These are phyloP conservation scores for Drosophila lacicola DNA, from an alignment of 2,888 invertebrate genomes.

Conservation along the genomic window DNA sequence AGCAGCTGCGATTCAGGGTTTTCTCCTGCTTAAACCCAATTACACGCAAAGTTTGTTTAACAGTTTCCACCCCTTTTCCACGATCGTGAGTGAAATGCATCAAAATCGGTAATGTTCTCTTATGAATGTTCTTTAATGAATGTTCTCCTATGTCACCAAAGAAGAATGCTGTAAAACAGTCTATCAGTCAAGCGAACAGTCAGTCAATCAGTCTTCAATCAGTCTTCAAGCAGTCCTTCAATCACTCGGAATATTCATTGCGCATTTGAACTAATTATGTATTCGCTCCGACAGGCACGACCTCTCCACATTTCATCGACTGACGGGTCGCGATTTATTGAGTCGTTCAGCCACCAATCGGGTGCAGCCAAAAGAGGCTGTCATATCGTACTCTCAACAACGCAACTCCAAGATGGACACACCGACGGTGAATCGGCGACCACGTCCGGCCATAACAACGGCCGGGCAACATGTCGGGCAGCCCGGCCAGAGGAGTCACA, in stretches of 20 bases:
- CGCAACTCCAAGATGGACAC: slow-evolving; percentile 86
- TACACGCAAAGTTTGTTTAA: background rate
- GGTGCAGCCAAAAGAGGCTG: slow-evolving; percentile 85
- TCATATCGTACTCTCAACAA: slow-evolving; percentile 86
- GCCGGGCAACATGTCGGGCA: slow-evolving; percentile 25
- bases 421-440: slow-evolving; percentile 85
- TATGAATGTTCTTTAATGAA: too few species aligned
- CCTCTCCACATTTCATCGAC: slow-evolving; percentile 86
- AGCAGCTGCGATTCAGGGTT: too few species aligned
- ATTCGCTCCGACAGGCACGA: slow-evolving; percentile 81
- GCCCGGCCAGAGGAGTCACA: slow-evolving; percentile 58
- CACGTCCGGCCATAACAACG: slow-evolving; percentile 70
- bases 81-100: background rate
- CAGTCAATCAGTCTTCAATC: background rate
- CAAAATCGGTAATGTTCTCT: background rate
- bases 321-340: slow-evolving; percentile 85
- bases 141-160: too few species aligned
- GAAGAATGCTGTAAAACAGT: background rate
- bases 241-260: too few species aligned
- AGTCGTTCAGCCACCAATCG: slow-evolving; percentile 85
- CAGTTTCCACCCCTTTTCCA: background rate
- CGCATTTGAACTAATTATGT: background rate
- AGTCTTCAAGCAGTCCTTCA: background rate
- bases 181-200: background rate
- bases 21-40: too few species aligned